Conservation (phyloP, 2,797 vertebrate species). For the Antrozous pallidus region DNA sequence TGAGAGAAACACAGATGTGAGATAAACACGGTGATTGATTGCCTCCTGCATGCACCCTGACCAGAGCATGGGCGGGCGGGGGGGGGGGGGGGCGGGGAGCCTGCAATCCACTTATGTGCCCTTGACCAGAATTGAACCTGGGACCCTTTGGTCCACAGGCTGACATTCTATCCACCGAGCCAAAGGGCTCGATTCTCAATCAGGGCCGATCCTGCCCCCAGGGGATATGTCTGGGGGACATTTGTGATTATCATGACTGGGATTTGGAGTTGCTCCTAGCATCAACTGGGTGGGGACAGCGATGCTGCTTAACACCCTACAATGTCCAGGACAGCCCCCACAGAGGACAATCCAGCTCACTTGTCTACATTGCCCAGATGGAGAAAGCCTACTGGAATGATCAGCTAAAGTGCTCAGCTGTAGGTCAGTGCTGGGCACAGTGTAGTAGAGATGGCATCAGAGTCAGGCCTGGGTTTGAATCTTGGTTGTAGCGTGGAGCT, state of each 20-base stretch:
- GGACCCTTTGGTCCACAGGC: no score
- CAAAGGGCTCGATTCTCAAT: background rate
- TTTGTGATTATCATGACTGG: background rate
- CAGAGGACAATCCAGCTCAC: fast-evolving
- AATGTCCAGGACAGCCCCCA: background rate
- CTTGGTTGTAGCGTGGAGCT: background rate
- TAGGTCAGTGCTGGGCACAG: fast-evolving
- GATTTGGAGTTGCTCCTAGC: background rate
- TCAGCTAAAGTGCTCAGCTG: background rate
- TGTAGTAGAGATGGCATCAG: background rate
- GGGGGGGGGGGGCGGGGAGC: no score
- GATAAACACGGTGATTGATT: no score
- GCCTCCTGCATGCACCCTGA: no score
- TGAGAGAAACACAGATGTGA: no score
- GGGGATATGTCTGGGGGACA: background rate
- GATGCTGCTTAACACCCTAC: background rate
- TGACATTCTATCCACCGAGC: no score
- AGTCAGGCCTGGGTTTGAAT: background rate
- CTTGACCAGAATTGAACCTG: no score
- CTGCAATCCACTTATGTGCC: no score
- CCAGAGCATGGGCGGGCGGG: no score
- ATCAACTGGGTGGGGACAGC: background rate
- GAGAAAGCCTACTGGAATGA: background rate
- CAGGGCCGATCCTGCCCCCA: background rate
- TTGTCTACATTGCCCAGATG: fast-evolving